Evolutionary conservation across 2,888 invertebrate species (phyloP).

Genomic region (Microplitis deprimator): DNA sequence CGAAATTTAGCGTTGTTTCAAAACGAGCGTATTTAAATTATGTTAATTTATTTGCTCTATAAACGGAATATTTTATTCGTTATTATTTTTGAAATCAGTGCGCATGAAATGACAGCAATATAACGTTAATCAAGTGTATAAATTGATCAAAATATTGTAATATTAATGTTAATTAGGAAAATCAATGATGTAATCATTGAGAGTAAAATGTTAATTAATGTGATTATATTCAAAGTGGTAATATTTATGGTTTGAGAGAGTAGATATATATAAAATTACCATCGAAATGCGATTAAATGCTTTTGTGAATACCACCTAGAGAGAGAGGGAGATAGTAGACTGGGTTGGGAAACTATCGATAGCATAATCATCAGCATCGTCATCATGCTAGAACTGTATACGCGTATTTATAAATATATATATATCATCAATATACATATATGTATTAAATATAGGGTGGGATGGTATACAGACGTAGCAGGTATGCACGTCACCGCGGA

Average conservation of each 20-base stretch:
- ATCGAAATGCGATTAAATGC: slow-evolving; percentile 21
- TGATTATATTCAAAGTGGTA: slow-evolving; percentile 31
- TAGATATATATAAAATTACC: neutral
- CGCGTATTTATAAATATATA: neutral
- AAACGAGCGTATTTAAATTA: too few species aligned
- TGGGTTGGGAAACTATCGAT: slow-evolving; percentile 20
- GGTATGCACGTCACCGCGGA: slow-evolving; percentile 42
- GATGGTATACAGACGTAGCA: slow-evolving; percentile 25
- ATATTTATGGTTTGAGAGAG: slow-evolving; percentile 31
- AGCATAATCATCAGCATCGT: slow-evolving; percentile 4
- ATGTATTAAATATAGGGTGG: neutral
- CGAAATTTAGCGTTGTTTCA: too few species aligned
- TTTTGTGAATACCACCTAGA: slow-evolving; percentile 3
- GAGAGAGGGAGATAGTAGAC: neutral
- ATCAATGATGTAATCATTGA: neutral
- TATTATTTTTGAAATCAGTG: too few species aligned
- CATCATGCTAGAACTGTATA: neutral
- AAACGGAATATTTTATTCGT: too few species aligned
- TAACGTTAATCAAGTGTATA: neutral
- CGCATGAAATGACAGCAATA: neutral
- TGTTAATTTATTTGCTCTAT: too few species aligned
- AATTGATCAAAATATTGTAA: neutral
- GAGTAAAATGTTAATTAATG: slow-evolving; percentile 1
- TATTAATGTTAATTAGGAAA: neutral
- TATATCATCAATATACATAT: neutral